A percentile compares a stretch with the other conserved stretches of the same genome.
phyloP scores from a whole-genome alignment of 2,797 vertebrate genomes.

The Lindbergichthys nudifrons region DNA sequence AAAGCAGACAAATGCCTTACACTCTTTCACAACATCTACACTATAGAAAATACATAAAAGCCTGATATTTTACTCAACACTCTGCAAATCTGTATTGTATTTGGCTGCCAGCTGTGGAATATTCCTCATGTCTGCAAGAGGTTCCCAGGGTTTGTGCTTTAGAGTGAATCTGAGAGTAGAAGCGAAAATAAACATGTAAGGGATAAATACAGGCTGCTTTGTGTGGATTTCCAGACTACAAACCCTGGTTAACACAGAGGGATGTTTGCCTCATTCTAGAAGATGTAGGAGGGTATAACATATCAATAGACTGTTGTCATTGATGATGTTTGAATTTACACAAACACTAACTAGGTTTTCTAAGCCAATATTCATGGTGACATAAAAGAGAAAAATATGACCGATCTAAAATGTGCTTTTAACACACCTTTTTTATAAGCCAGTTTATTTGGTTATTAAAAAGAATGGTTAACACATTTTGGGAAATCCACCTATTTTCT shows the following conservation, averaged over 20 bases:
- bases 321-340: background rate
- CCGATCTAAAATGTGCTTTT: background rate
- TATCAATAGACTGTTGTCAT: background rate
- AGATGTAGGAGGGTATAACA: background rate
- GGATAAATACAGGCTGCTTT: background rate
- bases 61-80: background rate
- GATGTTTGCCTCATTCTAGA: background rate
- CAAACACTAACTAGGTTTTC: background rate
- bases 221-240: slow-evolving; percentile 3
- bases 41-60: slow-evolving; percentile 9
- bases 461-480: background rate
- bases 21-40: slow-evolving; percentile 12
- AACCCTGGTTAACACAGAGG: background rate
- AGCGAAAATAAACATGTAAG: slow-evolving; percentile 16
- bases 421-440: background rate
- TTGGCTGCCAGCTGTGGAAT: background rate
- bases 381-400: background rate
- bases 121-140: background rate
- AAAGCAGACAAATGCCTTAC: slow-evolving; percentile 17
- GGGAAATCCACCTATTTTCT: no score
- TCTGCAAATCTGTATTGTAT: background rate
- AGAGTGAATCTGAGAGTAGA: background rate
- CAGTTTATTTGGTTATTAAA: background rate
- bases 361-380: background rate
- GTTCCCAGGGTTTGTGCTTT: slow-evolving; percentile 3